These are phyloP conservation scores for Drymodes brunneopygia DNA, from an alignment of 2,113 vertebrate species.

Conservation along the genomic window DNA sequence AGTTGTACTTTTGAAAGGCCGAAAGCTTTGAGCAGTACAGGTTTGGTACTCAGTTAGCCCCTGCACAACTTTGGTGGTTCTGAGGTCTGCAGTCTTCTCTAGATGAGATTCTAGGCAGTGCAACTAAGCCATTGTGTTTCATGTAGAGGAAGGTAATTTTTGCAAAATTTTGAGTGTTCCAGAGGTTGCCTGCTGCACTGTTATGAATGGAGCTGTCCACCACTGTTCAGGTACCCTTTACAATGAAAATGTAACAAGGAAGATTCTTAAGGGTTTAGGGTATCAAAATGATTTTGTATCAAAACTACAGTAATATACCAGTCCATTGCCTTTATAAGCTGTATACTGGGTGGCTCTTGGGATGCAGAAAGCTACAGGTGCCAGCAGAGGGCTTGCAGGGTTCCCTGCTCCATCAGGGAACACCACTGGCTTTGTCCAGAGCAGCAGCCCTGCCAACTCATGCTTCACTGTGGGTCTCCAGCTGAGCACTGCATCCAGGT, in stretches of 20 bases:
- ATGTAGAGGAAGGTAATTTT: background rate
- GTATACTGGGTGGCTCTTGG: background rate
- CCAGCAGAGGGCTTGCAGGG: background rate
- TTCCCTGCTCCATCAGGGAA: background rate
- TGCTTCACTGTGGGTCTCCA: rapidly evolving
- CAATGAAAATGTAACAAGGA: background rate
- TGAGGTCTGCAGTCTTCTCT: background rate
- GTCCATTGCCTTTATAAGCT: background rate
- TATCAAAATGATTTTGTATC: background rate
- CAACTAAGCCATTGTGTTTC: background rate
- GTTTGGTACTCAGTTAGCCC: background rate
- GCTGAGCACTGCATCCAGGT: background rate
- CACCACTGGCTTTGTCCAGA: background rate
- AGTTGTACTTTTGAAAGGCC: background rate
- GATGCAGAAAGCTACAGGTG: background rate
- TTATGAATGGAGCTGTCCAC: background rate
- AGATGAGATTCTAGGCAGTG: background rate
- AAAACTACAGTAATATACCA: background rate
- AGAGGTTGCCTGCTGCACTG: background rate
- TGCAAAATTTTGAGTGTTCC: background rate
- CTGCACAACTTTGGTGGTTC: background rate
- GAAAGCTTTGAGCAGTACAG: background rate
- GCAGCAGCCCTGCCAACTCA: rapidly evolving
- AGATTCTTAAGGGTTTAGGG: background rate
- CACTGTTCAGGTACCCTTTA: background rate